Evolutionary conservation across 1,140 invertebrate species (phyloP).

Genomic region (Drosophila pseudoobscura): DNA sequence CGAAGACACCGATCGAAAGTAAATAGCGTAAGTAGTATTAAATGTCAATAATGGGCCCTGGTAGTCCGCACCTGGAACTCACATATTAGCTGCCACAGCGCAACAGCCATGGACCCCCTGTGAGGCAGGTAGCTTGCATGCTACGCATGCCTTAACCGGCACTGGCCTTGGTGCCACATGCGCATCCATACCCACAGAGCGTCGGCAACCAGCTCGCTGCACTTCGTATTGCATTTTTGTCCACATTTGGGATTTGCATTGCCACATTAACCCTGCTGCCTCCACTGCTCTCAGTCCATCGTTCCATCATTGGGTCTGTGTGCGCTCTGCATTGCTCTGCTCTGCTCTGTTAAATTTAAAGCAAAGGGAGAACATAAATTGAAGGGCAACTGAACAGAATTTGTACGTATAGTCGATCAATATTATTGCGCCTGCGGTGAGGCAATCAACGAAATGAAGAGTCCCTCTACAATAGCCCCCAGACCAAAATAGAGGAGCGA

Average conservation of each 20-base stretch:
- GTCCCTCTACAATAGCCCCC: slow-evolving; percentile 25
- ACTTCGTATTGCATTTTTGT: slow-evolving; percentile 54
- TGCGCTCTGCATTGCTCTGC: too few species aligned
- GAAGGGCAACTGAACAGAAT: slow-evolving; percentile 27
- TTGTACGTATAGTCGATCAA: slow-evolving; percentile 33
- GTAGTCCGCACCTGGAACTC: slow-evolving; percentile 20
- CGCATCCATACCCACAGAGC: slow-evolving; percentile 9
- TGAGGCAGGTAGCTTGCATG: slow-evolving; percentile 53
- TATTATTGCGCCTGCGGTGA: slow-evolving; percentile 53
- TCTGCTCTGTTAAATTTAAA: slow-evolving; percentile 31
- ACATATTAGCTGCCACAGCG: slow-evolving; percentile 29
- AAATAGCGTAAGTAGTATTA: background rate
- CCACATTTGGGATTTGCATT: slow-evolving; percentile 50
- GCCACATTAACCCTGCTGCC: slow-evolving; percentile 16
- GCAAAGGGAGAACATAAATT: slow-evolving; percentile 33
- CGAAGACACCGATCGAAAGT: background rate
- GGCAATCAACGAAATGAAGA: slow-evolving; percentile 55
- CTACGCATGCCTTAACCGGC: slow-evolving; percentile 58
- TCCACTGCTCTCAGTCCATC: background rate
- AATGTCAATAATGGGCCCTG: background rate
- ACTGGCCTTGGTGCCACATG: slow-evolving; percentile 36
- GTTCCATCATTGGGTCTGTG: background rate
- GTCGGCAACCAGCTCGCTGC: slow-evolving; percentile 11
- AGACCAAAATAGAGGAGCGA: slow-evolving; percentile 3
- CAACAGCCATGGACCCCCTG: slow-evolving; percentile 13